Evolutionary conservation across 1,140 invertebrate species (phyloP), one percentile per base, ranked within the genome.

Genomic region (Drosophila leontia): DNA sequence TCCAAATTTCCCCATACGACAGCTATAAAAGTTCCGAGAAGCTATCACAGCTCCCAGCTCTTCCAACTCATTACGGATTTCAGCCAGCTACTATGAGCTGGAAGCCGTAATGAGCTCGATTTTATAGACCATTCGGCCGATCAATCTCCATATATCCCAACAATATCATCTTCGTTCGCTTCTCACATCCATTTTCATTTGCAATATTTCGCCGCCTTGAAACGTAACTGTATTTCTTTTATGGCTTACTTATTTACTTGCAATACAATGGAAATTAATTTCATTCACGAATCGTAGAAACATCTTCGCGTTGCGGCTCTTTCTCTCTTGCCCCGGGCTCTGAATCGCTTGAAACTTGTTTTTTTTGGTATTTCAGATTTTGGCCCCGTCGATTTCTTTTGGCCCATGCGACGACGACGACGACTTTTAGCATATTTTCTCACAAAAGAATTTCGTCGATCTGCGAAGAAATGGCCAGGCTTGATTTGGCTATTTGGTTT

Each of bases 191-290:
- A 72, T 72, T 60, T 72, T 26, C 45, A 67, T 77, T 77, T 60
- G 56, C 62, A 59, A 55, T 61, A 72, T 74, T 74, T 74, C 39
- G 53, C 44, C 39, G 41, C 47, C 51, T 47, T 41, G 13, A 57
- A 41, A 42, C 32, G 48, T 76, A 76, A 76, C 74, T 76, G 74
- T 85, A 67, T 48, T 82, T 70, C 70, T 69, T 68, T 74, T 51
- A 70, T 72, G 59, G 58, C 62, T 64, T 48, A 67, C 78, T 71
- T 86, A 64, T 75, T 84, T 80, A 80, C 77, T 64, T 45, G 51
- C 23, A 26, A 75, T 53, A 87, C 83, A 87, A 87, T 88, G 67
- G 80, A 87, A 87, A 87, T 88, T 87, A 88, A 87, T 87, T 87
- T 87, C 83, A 87, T 87, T 87, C 84, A 87, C 72, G 65, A 79